Conservation (phyloP, 2,113 vertebrate species). For the Larimichthys crocea region DNA sequence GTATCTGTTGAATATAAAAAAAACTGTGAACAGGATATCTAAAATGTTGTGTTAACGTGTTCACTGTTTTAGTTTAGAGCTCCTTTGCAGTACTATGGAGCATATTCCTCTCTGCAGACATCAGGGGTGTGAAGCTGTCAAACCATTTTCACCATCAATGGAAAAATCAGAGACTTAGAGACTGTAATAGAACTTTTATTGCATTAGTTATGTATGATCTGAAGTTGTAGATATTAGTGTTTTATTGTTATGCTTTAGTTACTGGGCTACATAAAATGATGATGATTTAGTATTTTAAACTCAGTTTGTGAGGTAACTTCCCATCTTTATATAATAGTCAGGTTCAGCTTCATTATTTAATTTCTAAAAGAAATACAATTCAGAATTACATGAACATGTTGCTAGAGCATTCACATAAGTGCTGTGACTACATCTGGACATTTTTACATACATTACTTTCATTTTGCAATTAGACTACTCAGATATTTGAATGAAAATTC, state of each 20-base stretch:
- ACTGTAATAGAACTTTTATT: constrained; percentile 13
- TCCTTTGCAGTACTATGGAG: constrained; percentile 6
- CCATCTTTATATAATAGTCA: neutral
- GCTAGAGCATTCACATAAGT: neutral
- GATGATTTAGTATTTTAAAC: neutral
- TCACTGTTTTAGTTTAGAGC: constrained; percentile 17
- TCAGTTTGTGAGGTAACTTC: neutral
- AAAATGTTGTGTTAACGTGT: neutral
- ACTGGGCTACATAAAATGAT: neutral
- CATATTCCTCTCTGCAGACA: neutral
- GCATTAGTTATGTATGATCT: neutral
- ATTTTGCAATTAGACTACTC: neutral
- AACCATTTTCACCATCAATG: constrained; percentile 24
- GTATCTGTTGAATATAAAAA: constrained; percentile 8
- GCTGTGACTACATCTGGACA: neutral
- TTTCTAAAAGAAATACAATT: neutral
- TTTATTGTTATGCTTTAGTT: neutral
- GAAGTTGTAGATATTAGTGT: neutral
- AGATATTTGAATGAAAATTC: neutral
- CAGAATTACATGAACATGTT: neutral
- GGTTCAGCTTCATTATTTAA: neutral
- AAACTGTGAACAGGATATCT: neutral
- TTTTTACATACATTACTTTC: neutral
- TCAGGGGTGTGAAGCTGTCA: constrained; percentile 15
- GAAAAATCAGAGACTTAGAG: neutral